A percentile compares a stretch with the other conserved stretches of the same genome.
These are phyloP conservation scores for Tromatobia lineatoria DNA, from an alignment of 2,888 invertebrate genomes.

Conservation along the genomic window DNA sequence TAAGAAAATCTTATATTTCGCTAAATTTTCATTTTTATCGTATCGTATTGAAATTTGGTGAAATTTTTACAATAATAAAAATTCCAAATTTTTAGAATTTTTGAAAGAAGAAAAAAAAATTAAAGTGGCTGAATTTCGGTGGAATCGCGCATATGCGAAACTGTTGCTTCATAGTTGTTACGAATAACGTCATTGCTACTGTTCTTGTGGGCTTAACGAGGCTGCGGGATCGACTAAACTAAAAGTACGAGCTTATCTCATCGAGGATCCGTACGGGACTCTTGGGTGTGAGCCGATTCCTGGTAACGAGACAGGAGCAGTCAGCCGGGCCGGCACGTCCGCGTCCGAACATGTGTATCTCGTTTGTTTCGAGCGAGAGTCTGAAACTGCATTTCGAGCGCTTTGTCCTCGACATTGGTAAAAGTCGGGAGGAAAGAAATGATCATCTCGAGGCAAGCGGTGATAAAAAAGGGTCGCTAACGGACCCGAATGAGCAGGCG, in stretches of 20 bases:
- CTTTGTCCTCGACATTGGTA: slow-evolving; percentile 21
- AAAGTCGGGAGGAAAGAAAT: slow-evolving; percentile 39
- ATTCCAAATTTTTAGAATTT: too few species aligned
- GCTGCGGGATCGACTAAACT: slow-evolving; percentile 15
- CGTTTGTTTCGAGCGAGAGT: slow-evolving; percentile 55
- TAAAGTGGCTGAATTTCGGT: too few species aligned
- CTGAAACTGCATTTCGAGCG: slow-evolving; percentile 34
- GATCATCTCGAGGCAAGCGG: slow-evolving; percentile 9
- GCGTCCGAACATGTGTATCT: slow-evolving; percentile 57
- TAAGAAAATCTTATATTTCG: too few species aligned
- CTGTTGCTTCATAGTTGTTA: too few species aligned
- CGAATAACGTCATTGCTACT: too few species aligned
- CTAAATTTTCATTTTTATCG: too few species aligned
- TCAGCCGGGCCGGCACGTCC: slow-evolving; percentile 27
- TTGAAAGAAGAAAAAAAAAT: too few species aligned
- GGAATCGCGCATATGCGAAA: too few species aligned
- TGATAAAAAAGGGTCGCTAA: slow-evolving; percentile 45
- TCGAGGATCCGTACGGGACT: slow-evolving; percentile 10
- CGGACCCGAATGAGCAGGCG: slow-evolving; percentile 34
- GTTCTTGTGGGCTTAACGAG: slow-evolving; percentile 13
- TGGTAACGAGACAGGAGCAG: slow-evolving; percentile 20
- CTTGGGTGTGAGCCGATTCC: slow-evolving; percentile 29
- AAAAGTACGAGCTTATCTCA: slow-evolving; percentile 37
- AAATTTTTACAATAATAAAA: too few species aligned
- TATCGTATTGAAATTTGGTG: too few species aligned